phyloP scores from a whole-genome alignment of 2,888 invertebrate genomes.

The Junonia oenone region DNA sequence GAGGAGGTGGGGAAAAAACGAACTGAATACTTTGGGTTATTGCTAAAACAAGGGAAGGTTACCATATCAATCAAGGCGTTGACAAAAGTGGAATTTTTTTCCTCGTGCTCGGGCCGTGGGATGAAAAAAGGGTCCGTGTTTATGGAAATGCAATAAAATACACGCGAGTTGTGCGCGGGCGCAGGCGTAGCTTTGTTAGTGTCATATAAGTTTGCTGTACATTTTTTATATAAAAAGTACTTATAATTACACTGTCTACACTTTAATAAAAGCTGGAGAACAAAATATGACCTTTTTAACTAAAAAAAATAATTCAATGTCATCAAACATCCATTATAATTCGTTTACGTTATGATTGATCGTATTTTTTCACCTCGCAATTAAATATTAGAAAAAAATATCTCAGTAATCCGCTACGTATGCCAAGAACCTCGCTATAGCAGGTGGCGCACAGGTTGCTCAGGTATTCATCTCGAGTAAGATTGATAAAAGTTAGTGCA shows the following conservation, averaged over 20 bases:
- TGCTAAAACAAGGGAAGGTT: constrained; percentile 78
- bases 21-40: constrained; percentile 61
- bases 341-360: background rate
- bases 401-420: background rate
- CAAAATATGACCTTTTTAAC: background rate
- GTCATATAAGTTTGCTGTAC: background rate
- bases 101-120: constrained; percentile 47
- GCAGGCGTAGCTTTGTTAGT: constrained; percentile 34
- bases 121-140: constrained; percentile 70
- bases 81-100: constrained; percentile 69
- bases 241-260: background rate
- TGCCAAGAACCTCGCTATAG: constrained; percentile 30
- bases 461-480: constrained; percentile 53
- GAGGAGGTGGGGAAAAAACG: constrained; percentile 55
- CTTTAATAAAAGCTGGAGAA: background rate
- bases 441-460: constrained; percentile 22
- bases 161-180: constrained; percentile 44
- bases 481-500: constrained; percentile 57
- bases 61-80: constrained; percentile 77
- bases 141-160: constrained; percentile 69
- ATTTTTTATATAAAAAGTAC: background rate
- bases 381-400: background rate
- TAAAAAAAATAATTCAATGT: background rate
- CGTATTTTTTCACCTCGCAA: background rate
- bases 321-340: background rate